phyloP scores from a whole-genome alignment of 2,888 invertebrate genomes.

The Chouioia cunea region DNA sequence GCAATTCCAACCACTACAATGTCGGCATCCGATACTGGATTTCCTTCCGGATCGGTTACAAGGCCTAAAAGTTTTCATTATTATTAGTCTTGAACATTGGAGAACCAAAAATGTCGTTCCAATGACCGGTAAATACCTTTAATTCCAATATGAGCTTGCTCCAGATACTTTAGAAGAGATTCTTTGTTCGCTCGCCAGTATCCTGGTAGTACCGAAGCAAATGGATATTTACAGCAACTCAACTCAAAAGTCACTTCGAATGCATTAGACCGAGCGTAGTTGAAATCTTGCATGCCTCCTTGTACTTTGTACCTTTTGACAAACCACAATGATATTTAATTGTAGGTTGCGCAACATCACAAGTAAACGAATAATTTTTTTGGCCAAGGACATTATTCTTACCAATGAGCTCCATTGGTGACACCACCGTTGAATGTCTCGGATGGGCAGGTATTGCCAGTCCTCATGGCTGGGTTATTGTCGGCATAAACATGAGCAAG shows the following conservation, averaged over 20 bases:
- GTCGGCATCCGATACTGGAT: conserved; percentile 80
- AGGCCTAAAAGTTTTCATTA: conserved; percentile 70
- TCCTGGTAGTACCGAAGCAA: conserved; percentile 75
- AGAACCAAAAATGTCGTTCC: too few relatives aligned
- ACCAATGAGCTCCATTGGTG: conserved; percentile 95
- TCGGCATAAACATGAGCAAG: conserved; percentile 84
- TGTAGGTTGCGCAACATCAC: too few relatives aligned
- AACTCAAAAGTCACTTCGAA: conserved; percentile 97
- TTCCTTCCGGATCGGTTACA: conserved; percentile 74
- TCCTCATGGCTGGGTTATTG: conserved; percentile 81
- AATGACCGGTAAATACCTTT: conserved; percentile 67
- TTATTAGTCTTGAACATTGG: background rate
- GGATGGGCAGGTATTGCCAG: conserved; percentile 78
- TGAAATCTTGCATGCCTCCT: conserved; percentile 99
- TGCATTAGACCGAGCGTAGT: conserved; percentile 94
- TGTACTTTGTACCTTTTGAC: conserved; percentile 66
- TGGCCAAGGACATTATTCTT: conserved; percentile 74
- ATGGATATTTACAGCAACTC: conserved; percentile 95
- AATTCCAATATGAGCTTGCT: conserved; percentile 82
- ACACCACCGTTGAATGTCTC: conserved; percentile 85
- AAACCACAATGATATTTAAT: conserved; percentile 12
- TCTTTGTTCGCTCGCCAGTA: conserved; percentile 92
- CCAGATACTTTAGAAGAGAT: conserved; percentile 86
- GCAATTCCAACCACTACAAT: conserved; percentile 82
- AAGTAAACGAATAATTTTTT: conserved; percentile 9